These are phyloP conservation scores for Linnaemya tessellans DNA, from an alignment of 2,888 invertebrate species.

Conservation along the genomic window DNA sequence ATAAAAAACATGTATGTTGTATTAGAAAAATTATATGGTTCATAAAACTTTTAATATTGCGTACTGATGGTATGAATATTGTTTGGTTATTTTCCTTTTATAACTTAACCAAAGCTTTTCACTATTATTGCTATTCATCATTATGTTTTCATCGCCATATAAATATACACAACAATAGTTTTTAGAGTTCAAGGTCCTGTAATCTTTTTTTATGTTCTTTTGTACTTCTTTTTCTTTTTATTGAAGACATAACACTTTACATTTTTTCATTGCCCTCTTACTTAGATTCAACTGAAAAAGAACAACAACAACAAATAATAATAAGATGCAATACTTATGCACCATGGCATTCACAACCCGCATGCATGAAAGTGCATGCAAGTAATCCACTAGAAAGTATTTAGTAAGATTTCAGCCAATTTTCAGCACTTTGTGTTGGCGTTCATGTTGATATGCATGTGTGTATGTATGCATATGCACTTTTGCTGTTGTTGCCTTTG, in stretches of 20 bases:
- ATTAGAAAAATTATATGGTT: neutral
- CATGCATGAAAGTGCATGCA: neutral
- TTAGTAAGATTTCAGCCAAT: constrained; percentile 11
- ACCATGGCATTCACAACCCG: neutral
- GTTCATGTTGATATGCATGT: constrained; percentile 24
- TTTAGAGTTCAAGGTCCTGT: constrained; percentile 66
- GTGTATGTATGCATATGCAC: constrained; percentile 4
- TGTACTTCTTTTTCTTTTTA: constrained; percentile 4
- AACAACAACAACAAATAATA: neutral
- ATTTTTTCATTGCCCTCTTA: neutral
- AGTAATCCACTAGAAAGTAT: constrained; percentile 5
- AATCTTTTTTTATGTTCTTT: neutral
- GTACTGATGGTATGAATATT: constrained; percentile 15
- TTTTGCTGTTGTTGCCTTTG: neutral
- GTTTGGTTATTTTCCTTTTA: neutral
- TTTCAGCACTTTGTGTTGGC: constrained; percentile 58
- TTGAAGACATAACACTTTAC: neutral
- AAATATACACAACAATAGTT: neutral
- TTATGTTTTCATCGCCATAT: constrained; percentile 14
- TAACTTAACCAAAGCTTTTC: constrained; percentile 26
- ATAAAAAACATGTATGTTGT: neutral
- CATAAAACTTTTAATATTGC: constrained; percentile 25
- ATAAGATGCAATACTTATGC: constrained; percentile 24
- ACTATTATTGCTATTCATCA: constrained; percentile 2
- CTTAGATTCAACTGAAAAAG: constrained; percentile 7